phyloP scores from a whole-genome alignment of 2,888 invertebrate genomes.

The Ophion costatus region DNA sequence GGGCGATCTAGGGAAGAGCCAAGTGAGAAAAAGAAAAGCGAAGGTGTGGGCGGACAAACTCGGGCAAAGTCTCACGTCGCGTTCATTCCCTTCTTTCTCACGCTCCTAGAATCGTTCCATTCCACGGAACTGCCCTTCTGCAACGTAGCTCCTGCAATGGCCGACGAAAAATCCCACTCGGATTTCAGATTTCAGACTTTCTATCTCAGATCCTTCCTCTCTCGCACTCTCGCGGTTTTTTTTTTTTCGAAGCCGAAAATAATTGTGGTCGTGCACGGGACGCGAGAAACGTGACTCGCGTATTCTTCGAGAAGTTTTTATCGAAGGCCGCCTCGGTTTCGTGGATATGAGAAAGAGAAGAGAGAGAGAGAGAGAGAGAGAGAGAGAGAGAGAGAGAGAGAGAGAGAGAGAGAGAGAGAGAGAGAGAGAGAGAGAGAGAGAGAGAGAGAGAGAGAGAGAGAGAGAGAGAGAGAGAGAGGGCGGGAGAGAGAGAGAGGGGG shows the following conservation, averaged over 20 bases:
- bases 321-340: slow-evolving; percentile 43
- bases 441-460: slow-evolving; percentile 36
- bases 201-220: slow-evolving; percentile 21
- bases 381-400: not conserved
- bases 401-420: not conserved
- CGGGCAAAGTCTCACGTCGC: slow-evolving; percentile 58
- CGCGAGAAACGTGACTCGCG: slow-evolving; percentile 76
- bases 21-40: slow-evolving; percentile 48
- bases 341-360: slow-evolving; percentile 25
- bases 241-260: slow-evolving; percentile 77
- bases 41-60: slow-evolving; percentile 50
- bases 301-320: slow-evolving; percentile 74
- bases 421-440: slow-evolving; percentile 42
- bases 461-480: slow-evolving; percentile 38
- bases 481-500: slow-evolving; percentile 21
- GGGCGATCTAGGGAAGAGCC: slow-evolving; percentile 58
- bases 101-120: slow-evolving; percentile 39
- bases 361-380: slow-evolving; percentile 38
- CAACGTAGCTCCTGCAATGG: slow-evolving; percentile 62
- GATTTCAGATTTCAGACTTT: slow-evolving; percentile 70
- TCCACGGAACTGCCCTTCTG: slow-evolving; percentile 15
- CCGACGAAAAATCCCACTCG: slow-evolving; percentile 67
- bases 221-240: slow-evolving; percentile 44
- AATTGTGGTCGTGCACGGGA: slow-evolving; percentile 74
- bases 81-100: slow-evolving; percentile 52